Base-by-base conservation (phyloP, 2,888 invertebrate genomes). In the Drosophila infuscata region DNA sequence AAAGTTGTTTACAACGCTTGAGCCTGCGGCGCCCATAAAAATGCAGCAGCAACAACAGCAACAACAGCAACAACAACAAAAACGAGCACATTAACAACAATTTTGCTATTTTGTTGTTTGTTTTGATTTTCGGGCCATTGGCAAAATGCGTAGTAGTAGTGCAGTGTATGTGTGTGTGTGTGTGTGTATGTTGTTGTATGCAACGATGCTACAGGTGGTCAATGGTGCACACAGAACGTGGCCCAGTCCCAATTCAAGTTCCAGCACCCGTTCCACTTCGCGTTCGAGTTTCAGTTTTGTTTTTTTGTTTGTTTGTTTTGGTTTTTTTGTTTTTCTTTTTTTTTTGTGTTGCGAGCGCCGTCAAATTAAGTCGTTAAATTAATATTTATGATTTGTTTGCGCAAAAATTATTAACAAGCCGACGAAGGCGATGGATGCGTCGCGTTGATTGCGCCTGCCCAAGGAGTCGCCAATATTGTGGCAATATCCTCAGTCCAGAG, bases 351-450 rank as follows among this genome's bases (percentile, higher is more conserved):
- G 8, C 30, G 49, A 59, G 70, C 51, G 74, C 70, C 72, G 83
- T 88, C 88, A 81, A 82, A 90, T 90, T 90, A 89, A 89, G 89
- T 89, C 90, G 71, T 88, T 74, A 90, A 90, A 88, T 90, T 64
- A 84, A 83, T 81, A 90, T 90, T 88, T 88, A 90, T 75, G 90
- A 88, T 90, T 90, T 85, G 83, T 89, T 83, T 87, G 82, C 62
- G 74, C 83, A 80, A 79, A 79, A 74, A 51, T 58, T 58, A 56
- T 74, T 68, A 63, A 64, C 57, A 57, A 51, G 57, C 60, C 29
- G 56, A 46, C 48, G n/a, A 56, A 56, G 38, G n/a, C 38, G 56
- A 35, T 36, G 43, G 56, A 35, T 36, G 38, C 5, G 25, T 17
- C 43, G 38, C 29, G 38, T 48, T 64, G 57, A 72, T 73, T 73